A percentile compares a stretch with the other conserved stretches of the same genome.
Evolutionary conservation across 2,888 invertebrate species (phyloP).

Genomic region (Coenonympha glycerion): DNA sequence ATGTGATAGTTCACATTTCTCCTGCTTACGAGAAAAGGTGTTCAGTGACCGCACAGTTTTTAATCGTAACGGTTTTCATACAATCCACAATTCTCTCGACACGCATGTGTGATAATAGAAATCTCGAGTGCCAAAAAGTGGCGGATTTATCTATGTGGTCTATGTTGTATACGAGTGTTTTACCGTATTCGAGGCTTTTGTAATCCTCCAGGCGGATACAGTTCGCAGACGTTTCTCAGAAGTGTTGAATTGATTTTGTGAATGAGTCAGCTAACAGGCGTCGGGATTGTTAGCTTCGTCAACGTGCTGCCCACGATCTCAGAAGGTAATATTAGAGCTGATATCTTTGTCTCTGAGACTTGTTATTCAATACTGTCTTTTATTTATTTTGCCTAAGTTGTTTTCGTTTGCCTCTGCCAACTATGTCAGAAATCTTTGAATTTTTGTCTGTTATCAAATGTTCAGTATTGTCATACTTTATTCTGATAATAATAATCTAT

Average conservation of each 20-base stretch:
- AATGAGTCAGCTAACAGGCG: constrained; percentile 75
- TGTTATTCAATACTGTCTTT: background rate
- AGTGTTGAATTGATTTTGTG: constrained; percentile 60
- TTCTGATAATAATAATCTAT: too few relatives aligned
- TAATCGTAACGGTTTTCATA: constrained; percentile 39
- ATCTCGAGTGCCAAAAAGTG: constrained; percentile 48
- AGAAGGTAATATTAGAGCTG: constrained; percentile 58
- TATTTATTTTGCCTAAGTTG: background rate
- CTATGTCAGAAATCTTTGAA: background rate
- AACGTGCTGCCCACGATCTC: constrained; percentile 73
- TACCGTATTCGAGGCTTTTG: constrained; percentile 30
- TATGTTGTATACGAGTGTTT: constrained; percentile 49
- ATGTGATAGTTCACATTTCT: constrained; percentile 58
- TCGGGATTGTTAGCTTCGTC: constrained; percentile 71
- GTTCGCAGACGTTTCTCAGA: constrained; percentile 51
- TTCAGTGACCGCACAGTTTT: constrained; percentile 44
- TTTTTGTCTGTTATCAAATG: background rate
- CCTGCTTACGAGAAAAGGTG: constrained; percentile 54
- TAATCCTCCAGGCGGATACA: constrained; percentile 35
- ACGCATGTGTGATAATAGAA: constrained; percentile 39
- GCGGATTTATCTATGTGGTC: constrained; percentile 60
- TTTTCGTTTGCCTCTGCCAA: background rate
- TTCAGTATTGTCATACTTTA: too few relatives aligned
- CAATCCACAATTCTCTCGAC: constrained; percentile 25
- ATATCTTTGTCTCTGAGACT: constrained; percentile 11